Evolutionary conservation across 2,113 vertebrate species (phyloP).

Genomic region (Bombycilla garrulus): DNA sequence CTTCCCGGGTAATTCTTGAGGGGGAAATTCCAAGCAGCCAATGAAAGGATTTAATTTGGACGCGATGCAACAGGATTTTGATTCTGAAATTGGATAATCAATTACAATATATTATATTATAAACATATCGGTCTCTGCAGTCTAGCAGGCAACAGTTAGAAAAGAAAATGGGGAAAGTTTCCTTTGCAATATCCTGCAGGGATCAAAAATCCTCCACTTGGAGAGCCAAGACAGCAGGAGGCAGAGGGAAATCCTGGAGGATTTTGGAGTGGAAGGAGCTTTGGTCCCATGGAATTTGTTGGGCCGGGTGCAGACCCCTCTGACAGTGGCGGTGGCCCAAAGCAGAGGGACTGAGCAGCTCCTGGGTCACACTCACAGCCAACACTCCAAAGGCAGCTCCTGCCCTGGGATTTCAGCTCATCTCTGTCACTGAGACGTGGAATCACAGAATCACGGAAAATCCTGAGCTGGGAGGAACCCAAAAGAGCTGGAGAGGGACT

Average conservation of each 20-base stretch:
- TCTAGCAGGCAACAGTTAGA: background rate
- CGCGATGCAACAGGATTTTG: background rate
- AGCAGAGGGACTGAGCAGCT: background rate
- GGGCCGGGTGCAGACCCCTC: background rate
- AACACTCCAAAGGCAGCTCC: background rate
- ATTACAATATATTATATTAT: background rate
- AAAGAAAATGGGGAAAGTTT: background rate
- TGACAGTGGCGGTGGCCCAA: background rate
- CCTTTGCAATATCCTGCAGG: background rate
- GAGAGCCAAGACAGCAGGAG: background rate
- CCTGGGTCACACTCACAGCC: fast-evolving
- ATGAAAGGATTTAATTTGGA: conserved; percentile 42
- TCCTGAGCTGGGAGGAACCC: background rate
- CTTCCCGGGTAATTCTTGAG: conserved; percentile 3
- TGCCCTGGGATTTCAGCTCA: background rate
- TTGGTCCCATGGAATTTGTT: no score
- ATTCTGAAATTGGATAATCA: conserved; percentile 19
- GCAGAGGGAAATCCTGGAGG: background rate
- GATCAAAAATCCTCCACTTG: background rate
- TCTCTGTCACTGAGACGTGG: fast-evolving
- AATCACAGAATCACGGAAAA: background rate
- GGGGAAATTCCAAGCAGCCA: conserved; percentile 1
- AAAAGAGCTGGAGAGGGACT: background rate
- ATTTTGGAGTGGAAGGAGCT: background rate
- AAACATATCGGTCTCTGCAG: background rate